phyloP scores from a whole-genome alignment of 2,888 invertebrate species.

The Lithophane socia region DNA sequence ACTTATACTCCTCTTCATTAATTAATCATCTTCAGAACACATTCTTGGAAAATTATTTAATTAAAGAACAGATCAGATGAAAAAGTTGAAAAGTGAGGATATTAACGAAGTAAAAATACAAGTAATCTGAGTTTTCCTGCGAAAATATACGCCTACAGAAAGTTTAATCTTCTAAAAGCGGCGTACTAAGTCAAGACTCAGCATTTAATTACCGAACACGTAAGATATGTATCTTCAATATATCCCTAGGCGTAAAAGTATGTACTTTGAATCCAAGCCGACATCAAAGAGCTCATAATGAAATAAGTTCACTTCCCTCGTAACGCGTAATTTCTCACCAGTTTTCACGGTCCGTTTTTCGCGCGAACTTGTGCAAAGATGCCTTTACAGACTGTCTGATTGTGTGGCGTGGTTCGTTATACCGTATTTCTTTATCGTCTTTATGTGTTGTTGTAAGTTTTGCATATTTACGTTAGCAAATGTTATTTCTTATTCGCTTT shows the following conservation, averaged over 20 bases:
- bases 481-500: conserved; percentile 12
- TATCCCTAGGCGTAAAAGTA: conserved; percentile 55
- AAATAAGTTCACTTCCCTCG: conserved; percentile 63
- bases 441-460: conserved; percentile 16
- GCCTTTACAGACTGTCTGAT: conserved; percentile 42
- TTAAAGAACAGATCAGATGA: conserved; percentile 47
- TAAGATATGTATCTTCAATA: conserved; percentile 59
- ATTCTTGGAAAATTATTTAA: conserved; percentile 55
- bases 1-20: conserved; percentile 23
- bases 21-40: conserved; percentile 57
- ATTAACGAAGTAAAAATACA: conserved; percentile 55
- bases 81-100: conserved; percentile 54
- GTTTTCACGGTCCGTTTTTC: conserved; percentile 39
- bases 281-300: conserved; percentile 66
- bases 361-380: conserved; percentile 27
- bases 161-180: conserved; percentile 64
- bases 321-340: conserved; percentile 41
- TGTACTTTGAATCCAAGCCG: conserved; percentile 33
- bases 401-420: conserved; percentile 14
- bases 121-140: conserved; percentile 35
- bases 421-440: conserved; percentile 3
- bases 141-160: conserved; percentile 55
- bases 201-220: conserved; percentile 66
- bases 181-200: conserved; percentile 50
- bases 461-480: conserved; percentile 8